Percentiles rank a stretch among this genome's conserved stretches.
phyloP scores from a whole-genome alignment of 2,797 vertebrate species.

The Pseudochromis fuscus region DNA sequence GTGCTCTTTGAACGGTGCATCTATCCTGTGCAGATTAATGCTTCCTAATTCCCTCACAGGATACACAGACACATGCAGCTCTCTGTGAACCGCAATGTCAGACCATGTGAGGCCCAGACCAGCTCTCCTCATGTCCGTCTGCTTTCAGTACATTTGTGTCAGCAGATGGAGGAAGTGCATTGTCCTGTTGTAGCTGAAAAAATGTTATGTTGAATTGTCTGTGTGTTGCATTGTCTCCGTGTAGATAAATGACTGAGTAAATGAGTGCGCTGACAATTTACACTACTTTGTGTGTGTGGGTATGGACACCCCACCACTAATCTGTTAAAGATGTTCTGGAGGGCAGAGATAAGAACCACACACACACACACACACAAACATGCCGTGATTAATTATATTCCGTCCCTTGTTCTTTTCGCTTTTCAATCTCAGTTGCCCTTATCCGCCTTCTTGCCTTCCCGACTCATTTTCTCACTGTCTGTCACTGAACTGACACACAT shows the following conservation, averaged over 20 bases:
- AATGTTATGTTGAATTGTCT: constrained; percentile 10
- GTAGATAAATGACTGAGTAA: constrained; percentile 33
- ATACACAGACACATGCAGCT: constrained; percentile 18
- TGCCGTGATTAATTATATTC: constrained; percentile 49
- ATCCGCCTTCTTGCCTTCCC: constrained; percentile 25
- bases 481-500: constrained; percentile 16
- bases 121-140: constrained; percentile 8
- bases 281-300: constrained; percentile 11
- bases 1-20: background rate
- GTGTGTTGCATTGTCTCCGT: constrained; percentile 20
- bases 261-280: constrained; percentile 23
- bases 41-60: constrained; percentile 1
- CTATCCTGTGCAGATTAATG: constrained; percentile 6
- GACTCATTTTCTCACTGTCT: constrained; percentile 50
- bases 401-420: constrained; percentile 39
- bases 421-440: constrained; percentile 40
- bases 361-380: background rate
- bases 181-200: constrained; percentile 34
- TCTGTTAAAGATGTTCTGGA: constrained; percentile 60
- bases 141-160: constrained; percentile 26
- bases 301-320: constrained; percentile 23
- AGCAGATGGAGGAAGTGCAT: constrained; percentile 19
- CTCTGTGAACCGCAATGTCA: constrained; percentile 8
- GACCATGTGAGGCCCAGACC: constrained; percentile 22
- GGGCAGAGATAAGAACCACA: constrained; percentile 58